Evolutionary conservation across 2,888 invertebrate species (phyloP), one percentile per base, ranked within the genome.

Genomic region (Corythucha ciliata): DNA sequence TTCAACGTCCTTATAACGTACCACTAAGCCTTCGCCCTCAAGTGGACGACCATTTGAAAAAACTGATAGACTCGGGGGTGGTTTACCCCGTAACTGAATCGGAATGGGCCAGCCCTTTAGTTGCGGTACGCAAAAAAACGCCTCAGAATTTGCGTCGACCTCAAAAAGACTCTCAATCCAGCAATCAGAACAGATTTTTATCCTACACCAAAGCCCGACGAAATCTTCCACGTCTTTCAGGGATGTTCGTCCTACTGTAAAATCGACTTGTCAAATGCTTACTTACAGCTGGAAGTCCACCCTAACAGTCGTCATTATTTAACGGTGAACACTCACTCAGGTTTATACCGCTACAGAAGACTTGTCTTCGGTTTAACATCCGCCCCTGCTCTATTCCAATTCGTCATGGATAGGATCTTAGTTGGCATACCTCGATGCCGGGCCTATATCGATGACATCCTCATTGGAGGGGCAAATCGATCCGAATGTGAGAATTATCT

Each of bases 111-210:
- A 59, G 59, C 48, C 64, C 65, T 4, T 62, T 65, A 5, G 63
- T 65, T 1, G 53, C 63, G 34, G 63, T 65, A 3, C 62, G 60
- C 20, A 64, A 66, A 45, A 57, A 48, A 34, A 58, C 59, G 45
- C 4, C 55, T 64, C 7, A 25, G 65, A 47, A 58, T 66, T n/a
- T 65, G 64, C 54, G 60, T 63, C 3, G 63, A 67, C 59, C 64
- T 61, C 36, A 64, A 64, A 50, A 56, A 54, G 39, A 62, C 64
- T 0, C 10, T 62, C 14, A 65, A 66, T 51, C 49, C 33, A 12
- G 52, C 51, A 7, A 40, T 63, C 22, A 53, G 62, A 32, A 54
- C 56, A 20, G 62, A 64, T 20, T 60, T 63, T 36, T 63, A 62
- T 44, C 62, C 62, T 10, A 58, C 66, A 47, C 65, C 64, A 1